Conservation (phyloP, 2,888 invertebrate species). For the Pammene aurita region DNA sequence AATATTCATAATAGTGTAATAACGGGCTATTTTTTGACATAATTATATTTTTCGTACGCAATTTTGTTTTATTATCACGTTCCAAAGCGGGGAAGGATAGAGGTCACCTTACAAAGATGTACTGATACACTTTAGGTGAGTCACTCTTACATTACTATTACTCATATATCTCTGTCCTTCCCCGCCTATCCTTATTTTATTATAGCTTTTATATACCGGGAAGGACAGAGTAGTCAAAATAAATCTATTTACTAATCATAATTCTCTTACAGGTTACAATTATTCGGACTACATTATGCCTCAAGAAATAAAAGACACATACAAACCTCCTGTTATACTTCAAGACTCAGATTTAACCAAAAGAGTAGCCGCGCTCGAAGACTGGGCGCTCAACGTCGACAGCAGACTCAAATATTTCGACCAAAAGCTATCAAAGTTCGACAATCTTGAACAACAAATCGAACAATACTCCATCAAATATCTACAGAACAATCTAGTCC, state of each 20-base stretch:
- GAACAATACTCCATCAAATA: constrained; percentile 81
- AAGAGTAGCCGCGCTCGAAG: constrained; percentile 70
- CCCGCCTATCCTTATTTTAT: constrained; percentile 63
- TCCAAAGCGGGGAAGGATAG: constrained; percentile 76
- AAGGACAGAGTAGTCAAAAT: constrained; percentile 69
- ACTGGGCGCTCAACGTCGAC: constrained; percentile 79
- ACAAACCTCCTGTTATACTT: constrained; percentile 63
- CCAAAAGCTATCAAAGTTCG: constrained; percentile 77
- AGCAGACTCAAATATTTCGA: constrained; percentile 82
- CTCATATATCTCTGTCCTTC: constrained; percentile 84
- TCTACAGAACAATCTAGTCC: constrained; percentile 81
- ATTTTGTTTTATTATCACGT: constrained; percentile 52
- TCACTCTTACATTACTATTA: constrained; percentile 57
- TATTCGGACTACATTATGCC: constrained; percentile 57
- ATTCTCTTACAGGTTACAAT: constrained; percentile 68
- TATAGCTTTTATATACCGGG: constrained; percentile 60
- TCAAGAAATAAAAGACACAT: constrained; percentile 57
- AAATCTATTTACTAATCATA: constrained; percentile 41
- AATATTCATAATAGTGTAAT: constrained; percentile 43
- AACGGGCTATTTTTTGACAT: constrained; percentile 58
- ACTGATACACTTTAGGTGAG: constrained; percentile 79
- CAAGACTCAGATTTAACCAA: constrained; percentile 65
- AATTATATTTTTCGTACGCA: constrained; percentile 65
- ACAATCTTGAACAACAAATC: constrained; percentile 73
- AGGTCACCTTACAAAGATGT: constrained; percentile 77